These are phyloP conservation scores for Siniperca scherzeri DNA, from an alignment of 2,797 vertebrate genomes.

Conservation along the genomic window DNA sequence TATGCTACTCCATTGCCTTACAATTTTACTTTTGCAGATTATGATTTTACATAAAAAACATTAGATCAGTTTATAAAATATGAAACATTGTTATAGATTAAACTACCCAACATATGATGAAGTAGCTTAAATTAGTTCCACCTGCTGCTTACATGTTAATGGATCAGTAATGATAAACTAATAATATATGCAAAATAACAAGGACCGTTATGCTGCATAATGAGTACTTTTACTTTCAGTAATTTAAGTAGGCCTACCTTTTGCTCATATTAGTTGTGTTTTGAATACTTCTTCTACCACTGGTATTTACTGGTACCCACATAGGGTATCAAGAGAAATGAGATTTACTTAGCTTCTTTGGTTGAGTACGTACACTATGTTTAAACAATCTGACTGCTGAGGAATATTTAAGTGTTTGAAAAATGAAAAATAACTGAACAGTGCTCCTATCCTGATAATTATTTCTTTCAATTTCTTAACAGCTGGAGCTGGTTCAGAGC, in stretches of 20 bases:
- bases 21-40: background rate
- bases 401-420: background rate
- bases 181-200: background rate
- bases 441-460: background rate
- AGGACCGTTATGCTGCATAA: background rate
- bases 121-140: background rate
- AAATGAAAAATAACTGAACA: background rate
- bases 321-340: background rate
- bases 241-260: background rate
- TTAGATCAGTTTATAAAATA: background rate
- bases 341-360: background rate
- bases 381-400: background rate
- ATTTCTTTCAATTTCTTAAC: background rate
- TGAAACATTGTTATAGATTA: background rate
- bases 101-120: background rate
- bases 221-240: background rate
- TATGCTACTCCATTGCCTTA: background rate
- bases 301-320: background rate
- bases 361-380: background rate
- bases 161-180: background rate
- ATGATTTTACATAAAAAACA: slow-evolving; percentile 1
- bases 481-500: background rate
- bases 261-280: background rate
- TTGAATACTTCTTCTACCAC: background rate
- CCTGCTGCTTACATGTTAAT: background rate